Evolutionary conservation across 2,113 vertebrate genomes (phyloP).

Genomic region (Phainopepla nitens): DNA sequence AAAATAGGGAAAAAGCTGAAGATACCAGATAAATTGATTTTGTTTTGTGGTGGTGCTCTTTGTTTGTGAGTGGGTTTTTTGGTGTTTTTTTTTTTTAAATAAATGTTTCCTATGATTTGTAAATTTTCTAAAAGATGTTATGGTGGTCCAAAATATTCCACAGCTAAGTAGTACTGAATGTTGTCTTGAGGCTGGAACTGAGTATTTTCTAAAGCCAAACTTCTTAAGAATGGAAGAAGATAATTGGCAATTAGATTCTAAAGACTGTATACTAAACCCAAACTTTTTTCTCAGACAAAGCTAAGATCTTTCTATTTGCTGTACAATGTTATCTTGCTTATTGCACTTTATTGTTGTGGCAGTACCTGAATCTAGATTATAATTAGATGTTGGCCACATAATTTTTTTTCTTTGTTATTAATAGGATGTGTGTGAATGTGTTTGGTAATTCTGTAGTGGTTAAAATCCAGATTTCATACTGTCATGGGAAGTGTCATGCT

Average conservation of each 20-base stretch:
- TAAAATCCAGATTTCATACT: constrained; percentile 7
- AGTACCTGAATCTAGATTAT: background rate
- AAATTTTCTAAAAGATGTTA: background rate
- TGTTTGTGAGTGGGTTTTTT: background rate
- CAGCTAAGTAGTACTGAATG: background rate
- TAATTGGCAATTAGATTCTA: background rate
- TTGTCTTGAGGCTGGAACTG: background rate
- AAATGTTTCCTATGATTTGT: background rate
- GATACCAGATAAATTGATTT: background rate
- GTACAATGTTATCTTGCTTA: background rate
- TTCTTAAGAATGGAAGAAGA: background rate
- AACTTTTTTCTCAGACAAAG: background rate
- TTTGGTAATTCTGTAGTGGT: background rate
- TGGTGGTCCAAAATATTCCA: background rate
- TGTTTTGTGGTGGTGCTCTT: background rate
- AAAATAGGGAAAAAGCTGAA: background rate
- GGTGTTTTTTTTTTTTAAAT: background rate
- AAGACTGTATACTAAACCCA: background rate
- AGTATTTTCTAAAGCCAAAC: background rate
- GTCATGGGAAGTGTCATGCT: background rate
- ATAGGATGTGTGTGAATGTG: background rate
- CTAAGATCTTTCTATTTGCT: background rate
- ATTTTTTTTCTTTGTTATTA: background rate
- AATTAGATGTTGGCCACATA: background rate
- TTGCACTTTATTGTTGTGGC: background rate